phyloP scores from a whole-genome alignment of 2,113 vertebrate species.

The Pyxicephalus adspersus region DNA sequence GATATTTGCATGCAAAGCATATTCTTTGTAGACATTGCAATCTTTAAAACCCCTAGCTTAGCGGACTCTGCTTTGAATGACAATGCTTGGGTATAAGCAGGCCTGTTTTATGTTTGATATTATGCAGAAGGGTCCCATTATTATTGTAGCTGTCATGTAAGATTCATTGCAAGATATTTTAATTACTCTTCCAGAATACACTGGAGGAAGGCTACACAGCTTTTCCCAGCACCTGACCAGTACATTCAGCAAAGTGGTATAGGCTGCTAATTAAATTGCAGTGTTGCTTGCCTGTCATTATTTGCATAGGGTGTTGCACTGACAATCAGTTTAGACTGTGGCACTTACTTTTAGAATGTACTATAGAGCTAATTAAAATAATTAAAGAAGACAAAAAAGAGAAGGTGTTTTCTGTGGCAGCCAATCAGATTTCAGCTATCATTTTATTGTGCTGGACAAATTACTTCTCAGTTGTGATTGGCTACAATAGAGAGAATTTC shows the following conservation, averaged over 20 bases:
- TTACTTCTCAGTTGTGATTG: no score
- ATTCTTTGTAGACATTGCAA: background rate
- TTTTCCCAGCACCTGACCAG: background rate
- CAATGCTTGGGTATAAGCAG: background rate
- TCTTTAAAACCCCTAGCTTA: background rate
- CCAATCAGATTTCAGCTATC: no score
- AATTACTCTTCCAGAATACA: constrained; percentile 3
- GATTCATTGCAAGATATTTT: background rate
- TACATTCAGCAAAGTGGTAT: background rate
- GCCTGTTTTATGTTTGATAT: background rate
- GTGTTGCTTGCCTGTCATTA: background rate
- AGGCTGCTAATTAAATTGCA: background rate
- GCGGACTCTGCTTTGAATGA: background rate
- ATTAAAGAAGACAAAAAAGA: no score
- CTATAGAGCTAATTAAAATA: no score
- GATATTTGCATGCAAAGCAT: constrained; percentile 10
- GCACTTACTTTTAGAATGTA: no score
- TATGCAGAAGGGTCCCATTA: constrained; percentile 2
- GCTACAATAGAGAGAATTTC: no score
- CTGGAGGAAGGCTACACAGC: background rate
- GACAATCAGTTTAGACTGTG: no score
- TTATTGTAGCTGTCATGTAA: constrained; percentile 4
- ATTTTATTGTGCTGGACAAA: no score
- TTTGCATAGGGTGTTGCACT: background rate
- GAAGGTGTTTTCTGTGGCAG: no score